A percentile compares a stretch with the other conserved stretches of the same genome.
phyloP scores from a whole-genome alignment of 2,888 invertebrate species.

The Lepidocyrtinus sp. region DNA sequence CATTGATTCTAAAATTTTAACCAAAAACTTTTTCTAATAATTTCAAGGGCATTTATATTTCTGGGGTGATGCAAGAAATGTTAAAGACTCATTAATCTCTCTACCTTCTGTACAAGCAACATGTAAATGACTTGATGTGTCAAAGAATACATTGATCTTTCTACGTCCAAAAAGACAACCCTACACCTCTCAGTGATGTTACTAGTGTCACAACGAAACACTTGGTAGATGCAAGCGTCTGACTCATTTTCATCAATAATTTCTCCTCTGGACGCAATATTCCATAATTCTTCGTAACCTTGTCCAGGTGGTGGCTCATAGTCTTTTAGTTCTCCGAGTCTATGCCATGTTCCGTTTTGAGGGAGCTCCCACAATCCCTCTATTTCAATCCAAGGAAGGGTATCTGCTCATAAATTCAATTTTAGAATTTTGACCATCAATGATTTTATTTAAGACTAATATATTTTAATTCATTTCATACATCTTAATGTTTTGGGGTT shows the following conservation, averaged over 20 bases:
- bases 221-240: slow-evolving; percentile 61
- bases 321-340: slow-evolving; percentile 16
- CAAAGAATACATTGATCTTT: slow-evolving; percentile 60
- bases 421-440: too few relatives aligned
- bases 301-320: slow-evolving; percentile 31
- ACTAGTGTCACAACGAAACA: slow-evolving; percentile 55
- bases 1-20: slow-evolving; percentile 31
- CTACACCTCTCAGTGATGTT: slow-evolving; percentile 51
- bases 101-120: slow-evolving; percentile 62
- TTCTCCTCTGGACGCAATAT: slow-evolving; percentile 46
- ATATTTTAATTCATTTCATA: background rate
- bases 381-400: slow-evolving; percentile 60
- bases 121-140: slow-evolving; percentile 68
- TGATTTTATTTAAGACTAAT: too few relatives aligned
- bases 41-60: background rate
- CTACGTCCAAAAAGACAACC: slow-evolving; percentile 54
- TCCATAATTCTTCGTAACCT: slow-evolving; percentile 29
- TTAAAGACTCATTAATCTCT: background rate
- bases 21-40: background rate
- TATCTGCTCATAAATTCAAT: slow-evolving; percentile 44
- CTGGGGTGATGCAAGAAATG: background rate
- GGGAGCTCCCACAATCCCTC: slow-evolving; percentile 62
- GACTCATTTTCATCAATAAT: slow-evolving; percentile 57
- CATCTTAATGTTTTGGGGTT: background rate
- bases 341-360: slow-evolving; percentile 46